These are phyloP conservation scores for Nemotelus pantherinus DNA, from an alignment of 2,888 invertebrate species.

Conservation along the genomic window DNA sequence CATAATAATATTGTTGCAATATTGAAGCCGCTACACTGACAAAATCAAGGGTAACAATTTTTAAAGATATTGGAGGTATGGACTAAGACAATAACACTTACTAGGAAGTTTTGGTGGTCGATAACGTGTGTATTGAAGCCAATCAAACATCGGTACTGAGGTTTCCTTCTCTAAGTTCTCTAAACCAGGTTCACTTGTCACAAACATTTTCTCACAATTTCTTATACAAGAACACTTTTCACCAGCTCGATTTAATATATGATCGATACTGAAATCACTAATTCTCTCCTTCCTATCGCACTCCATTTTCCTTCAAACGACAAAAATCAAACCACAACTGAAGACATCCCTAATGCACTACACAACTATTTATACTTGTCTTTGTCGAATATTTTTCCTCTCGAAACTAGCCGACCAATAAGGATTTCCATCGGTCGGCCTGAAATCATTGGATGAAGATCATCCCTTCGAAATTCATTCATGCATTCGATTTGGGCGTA, in stretches of 20 bases:
- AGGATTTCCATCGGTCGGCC: conserved; percentile 12
- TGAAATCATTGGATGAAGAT: conserved; percentile 43
- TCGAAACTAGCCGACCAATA: conserved; percentile 25
- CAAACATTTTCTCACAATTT: not conserved
- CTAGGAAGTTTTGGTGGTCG: conserved; percentile 75
- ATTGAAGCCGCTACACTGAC: too few species aligned
- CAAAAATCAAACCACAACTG: conserved; percentile 51
- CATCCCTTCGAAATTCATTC: conserved; percentile 49
- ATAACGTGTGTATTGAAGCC: conserved; percentile 77
- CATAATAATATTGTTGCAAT: too few species aligned
- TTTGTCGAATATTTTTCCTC: not conserved
- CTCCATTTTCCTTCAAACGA: conserved; percentile 50
- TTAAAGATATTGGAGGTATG: too few species aligned
- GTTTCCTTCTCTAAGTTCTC: not conserved
- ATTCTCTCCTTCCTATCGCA: conserved; percentile 50
- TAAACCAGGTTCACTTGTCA: not conserved
- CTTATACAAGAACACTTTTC: conserved; percentile 55
- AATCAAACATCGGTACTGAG: conserved; percentile 64
- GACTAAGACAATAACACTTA: conserved; percentile 59
- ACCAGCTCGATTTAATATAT: conserved; percentile 70
- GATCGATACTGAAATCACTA: conserved; percentile 70
- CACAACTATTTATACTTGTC: conserved; percentile 26
- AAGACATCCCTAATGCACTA: not conserved
- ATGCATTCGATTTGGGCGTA: conserved; percentile 50
- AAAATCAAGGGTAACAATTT: too few species aligned